A percentile compares a stretch with the other conserved stretches of the same genome.
Evolutionary conservation across 2,888 invertebrate genomes (phyloP).

Genomic region (Rhopalosiphum nymphaeae): DNA sequence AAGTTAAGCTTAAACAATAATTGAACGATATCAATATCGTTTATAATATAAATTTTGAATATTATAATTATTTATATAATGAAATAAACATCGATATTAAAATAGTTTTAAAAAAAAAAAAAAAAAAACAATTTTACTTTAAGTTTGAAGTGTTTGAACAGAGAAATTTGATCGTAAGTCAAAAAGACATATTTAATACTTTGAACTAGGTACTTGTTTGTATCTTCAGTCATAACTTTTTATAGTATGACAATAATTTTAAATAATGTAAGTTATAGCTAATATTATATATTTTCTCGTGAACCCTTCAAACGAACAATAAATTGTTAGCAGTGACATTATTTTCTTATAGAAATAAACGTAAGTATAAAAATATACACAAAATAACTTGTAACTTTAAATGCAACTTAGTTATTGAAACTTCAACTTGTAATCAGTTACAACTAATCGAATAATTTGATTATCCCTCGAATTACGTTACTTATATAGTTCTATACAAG

Average conservation of each 20-base stretch:
- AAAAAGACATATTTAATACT: background rate
- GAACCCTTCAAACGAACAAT: background rate
- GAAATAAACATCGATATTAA: background rate
- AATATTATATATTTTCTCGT: background rate
- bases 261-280: background rate
- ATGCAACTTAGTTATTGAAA: background rate
- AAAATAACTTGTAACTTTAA: background rate
- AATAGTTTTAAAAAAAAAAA: background rate
- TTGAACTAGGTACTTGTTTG: background rate
- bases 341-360: background rate
- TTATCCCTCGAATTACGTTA: background rate
- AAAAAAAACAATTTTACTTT: background rate
- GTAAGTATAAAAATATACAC: background rate
- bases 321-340: background rate
- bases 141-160: background rate
- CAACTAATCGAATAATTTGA: background rate
- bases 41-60: background rate
- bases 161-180: background rate
- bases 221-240: background rate
- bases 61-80: background rate
- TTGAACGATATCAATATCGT: background rate
- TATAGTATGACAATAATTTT: background rate
- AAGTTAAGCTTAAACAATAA: background rate
- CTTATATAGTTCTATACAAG: background rate
- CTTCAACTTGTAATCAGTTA: background rate